Conservation (phyloP, 2,797 vertebrate genomes). For the Xiphorhynchus erythropygius region DNA sequence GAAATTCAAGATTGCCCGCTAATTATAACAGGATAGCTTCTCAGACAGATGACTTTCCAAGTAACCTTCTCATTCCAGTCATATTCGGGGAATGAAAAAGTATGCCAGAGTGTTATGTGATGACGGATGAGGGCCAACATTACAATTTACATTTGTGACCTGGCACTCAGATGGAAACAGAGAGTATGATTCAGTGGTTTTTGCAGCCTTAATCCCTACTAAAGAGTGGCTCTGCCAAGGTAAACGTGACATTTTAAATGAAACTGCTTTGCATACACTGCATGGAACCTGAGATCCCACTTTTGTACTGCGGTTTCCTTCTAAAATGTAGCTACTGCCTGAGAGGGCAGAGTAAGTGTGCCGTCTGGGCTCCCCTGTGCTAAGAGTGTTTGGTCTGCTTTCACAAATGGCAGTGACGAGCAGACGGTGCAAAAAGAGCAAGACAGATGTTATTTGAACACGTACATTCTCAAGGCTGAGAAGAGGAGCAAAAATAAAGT, state of each 20-base stretch:
- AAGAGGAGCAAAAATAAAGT: constrained; percentile 5
- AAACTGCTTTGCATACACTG: constrained; percentile 57
- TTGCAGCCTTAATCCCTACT: constrained; percentile 61
- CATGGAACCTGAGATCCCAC: constrained; percentile 55
- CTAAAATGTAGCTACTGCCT: constrained; percentile 60
- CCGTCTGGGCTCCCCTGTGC: neutral
- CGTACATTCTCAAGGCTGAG: neutral
- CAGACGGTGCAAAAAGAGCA: neutral
- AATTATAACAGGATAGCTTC: constrained; percentile 66
- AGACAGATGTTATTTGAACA: constrained; percentile 23
- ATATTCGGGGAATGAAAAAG: constrained; percentile 54
- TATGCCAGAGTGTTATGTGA: constrained; percentile 61
- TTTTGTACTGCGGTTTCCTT: constrained; percentile 55
- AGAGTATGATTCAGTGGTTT: constrained; percentile 61
- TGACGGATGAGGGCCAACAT: constrained; percentile 57
- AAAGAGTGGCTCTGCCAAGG: constrained; percentile 62
- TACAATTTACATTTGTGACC: constrained; percentile 70
- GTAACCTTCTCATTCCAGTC: constrained; percentile 71
- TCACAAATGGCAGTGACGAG: neutral
- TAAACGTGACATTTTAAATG: constrained; percentile 69
- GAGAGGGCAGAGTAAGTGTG: constrained; percentile 13
- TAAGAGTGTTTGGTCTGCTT: neutral
- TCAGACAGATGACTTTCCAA: constrained; percentile 71
- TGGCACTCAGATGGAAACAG: constrained; percentile 64
- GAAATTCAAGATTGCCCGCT: constrained; percentile 66